Percentiles rank a stretch among this genome's conserved stretches.
Evolutionary conservation across 2,113 vertebrate species (phyloP).

Genomic region (Aphelocoma coerulescens): DNA sequence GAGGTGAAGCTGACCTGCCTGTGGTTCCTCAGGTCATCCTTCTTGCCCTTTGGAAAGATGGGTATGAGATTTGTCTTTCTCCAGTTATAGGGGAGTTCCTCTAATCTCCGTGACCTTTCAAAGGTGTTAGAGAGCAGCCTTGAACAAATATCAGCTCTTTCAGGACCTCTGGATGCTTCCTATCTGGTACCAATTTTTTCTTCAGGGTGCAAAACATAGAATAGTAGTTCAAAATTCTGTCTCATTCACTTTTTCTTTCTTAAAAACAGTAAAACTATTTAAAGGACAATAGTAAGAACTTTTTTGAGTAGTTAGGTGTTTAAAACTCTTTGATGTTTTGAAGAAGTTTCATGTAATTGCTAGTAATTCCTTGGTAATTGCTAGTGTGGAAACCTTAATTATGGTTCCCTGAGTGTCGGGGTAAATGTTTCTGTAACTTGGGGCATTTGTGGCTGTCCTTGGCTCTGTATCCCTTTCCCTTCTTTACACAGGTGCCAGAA

Average conservation of each 20-base stretch:
- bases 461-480: not conserved
- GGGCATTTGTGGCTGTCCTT: not conserved
- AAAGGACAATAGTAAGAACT: not conserved
- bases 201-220: not conserved
- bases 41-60: not conserved
- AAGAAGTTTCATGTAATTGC: not conserved
- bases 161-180: not conserved
- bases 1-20: not conserved
- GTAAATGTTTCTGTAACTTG: accelerated
- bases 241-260: not conserved
- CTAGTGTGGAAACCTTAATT: not conserved
- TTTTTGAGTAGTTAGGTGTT: not conserved
- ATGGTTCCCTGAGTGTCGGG: not conserved
- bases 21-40: not conserved
- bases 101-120: not conserved
- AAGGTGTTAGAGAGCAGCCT: not conserved
- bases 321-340: not conserved
- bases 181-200: not conserved
- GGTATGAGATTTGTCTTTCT: not conserved
- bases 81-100: not conserved
- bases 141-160: not conserved
- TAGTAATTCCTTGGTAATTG: not conserved
- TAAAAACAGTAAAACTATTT: not conserved
- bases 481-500: not conserved
- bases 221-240: not conserved